Base-by-base conservation (phyloP, 1,140 invertebrate genomes). In the Helicoverpa armigera region DNA sequence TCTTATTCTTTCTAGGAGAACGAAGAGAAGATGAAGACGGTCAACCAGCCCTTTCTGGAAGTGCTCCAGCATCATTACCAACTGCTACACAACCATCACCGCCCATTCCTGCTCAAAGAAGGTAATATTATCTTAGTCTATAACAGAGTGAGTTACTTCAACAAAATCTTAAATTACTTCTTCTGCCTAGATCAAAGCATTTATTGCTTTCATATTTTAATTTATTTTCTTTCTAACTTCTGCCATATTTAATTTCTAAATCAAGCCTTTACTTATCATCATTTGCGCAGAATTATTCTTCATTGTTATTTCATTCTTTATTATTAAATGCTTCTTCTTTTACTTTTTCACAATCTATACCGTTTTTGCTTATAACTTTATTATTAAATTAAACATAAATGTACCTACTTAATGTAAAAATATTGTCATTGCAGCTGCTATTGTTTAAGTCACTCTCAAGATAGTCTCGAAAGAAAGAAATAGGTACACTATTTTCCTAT, bases 401-500 rank as follows among this genome's bases (percentile, higher is more conserved):
- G 79, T 90, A 89, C 79, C 83, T 82, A 93, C 86, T 94, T 91
- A 94, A 92, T 35, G 80, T 74, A 75, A 69, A 80, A 86, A 89
- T 90, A 86, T 93, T 92, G 82, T 93, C 82, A 86, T 94, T 94
- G 85, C 93, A 94, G 93, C 93, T 94, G 93, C 92, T 94, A 94
- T 94, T 94, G 93, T 89, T 93, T 94, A 94, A 94, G 91, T 93
- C 93, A 94, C 93, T 89, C 92, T 84, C 90, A 89, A 93, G 92
- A 92, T 90, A 91, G 91, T 80, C 86, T 86, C 91, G 23, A 23
- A 23, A 23, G 23, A 23, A 83, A 83, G 86, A 93, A 94, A 93
- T 94, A 94, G 93, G 93, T 94, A 94, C 91, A 93, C 83, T 85
- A 80, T 63, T 89, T 91, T 91, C 85, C 18, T 91, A 93, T 89